phyloP scores from a whole-genome alignment of 2,113 vertebrate genomes.

The Python bivittatus region DNA sequence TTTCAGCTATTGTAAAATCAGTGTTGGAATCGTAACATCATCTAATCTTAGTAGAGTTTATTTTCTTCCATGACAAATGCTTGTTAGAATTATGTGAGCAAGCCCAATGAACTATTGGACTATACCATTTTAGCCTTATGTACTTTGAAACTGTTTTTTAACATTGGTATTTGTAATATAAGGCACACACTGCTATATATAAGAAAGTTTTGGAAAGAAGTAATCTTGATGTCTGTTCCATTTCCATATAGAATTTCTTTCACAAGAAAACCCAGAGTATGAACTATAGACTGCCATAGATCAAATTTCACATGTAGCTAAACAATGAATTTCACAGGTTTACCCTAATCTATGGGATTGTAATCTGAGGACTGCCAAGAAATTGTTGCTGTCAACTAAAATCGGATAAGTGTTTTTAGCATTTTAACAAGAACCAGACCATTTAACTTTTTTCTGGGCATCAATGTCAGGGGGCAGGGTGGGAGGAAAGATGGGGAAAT shows the following conservation, averaged over 20 bases:
- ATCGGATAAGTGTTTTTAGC: neutral
- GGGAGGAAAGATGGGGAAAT: neutral
- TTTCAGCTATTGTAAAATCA: no score
- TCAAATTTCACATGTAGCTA: neutral
- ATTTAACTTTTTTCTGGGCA: neutral
- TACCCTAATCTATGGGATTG: neutral
- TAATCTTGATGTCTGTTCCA: neutral
- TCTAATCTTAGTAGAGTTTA: neutral
- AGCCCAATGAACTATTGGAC: neutral
- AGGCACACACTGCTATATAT: neutral
- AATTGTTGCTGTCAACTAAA: neutral
- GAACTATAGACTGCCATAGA: neutral
- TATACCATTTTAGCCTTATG: neutral
- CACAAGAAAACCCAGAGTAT: neutral
- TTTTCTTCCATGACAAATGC: neutral
- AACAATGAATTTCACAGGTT: neutral
- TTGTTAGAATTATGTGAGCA: neutral
- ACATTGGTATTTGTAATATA: neutral
- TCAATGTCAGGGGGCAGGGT: neutral
- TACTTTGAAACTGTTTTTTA: neutral
- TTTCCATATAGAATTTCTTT: neutral
- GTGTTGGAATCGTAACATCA: neutral
- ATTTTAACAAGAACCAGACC: neutral
- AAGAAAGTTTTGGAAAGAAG: neutral
- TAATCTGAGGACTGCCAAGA: neutral